Conservation (phyloP, 2,888 invertebrate genomes). For the Perithous albicinctus region DNA sequence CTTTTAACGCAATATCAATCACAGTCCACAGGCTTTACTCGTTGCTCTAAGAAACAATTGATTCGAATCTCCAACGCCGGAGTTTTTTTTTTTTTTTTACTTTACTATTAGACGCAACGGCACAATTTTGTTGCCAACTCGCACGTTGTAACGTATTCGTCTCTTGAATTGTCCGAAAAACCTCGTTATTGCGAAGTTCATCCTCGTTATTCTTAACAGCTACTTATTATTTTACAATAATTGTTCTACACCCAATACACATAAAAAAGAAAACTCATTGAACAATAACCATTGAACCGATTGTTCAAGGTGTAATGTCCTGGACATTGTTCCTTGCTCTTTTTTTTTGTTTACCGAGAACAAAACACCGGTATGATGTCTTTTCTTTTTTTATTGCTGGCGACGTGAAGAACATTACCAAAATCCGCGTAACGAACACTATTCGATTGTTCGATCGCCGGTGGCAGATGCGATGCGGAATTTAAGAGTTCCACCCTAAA, state of each 20-base stretch:
- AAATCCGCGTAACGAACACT: constrained; percentile 29
- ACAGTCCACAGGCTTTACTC: constrained; percentile 51
- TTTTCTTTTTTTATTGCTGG: constrained; percentile 51
- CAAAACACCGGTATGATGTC: constrained; percentile 22
- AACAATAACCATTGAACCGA: constrained; percentile 46
- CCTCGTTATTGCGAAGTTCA: constrained; percentile 49
- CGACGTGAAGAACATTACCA: constrained; percentile 34
- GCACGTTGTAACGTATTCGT: constrained; percentile 40
- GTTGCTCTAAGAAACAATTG: constrained; percentile 39
- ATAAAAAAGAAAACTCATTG: constrained; percentile 55
- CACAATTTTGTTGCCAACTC: neutral
- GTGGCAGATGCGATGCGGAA: constrained; percentile 50
- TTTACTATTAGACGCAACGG: constrained; percentile 13
- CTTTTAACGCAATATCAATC: constrained; percentile 58
- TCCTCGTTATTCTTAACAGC: constrained; percentile 57
- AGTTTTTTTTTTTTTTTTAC: constrained; percentile 14
- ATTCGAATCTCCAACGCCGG: constrained; percentile 20
- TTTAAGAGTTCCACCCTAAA: constrained; percentile 69
- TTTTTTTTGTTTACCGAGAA: constrained; percentile 39
- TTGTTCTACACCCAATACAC: constrained; percentile 68
- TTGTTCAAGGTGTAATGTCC: constrained; percentile 49
- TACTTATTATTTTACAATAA: constrained; percentile 68
- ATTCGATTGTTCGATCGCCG: constrained; percentile 44
- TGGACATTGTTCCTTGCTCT: constrained; percentile 36
- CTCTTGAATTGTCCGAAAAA: constrained; percentile 38